Conservation (phyloP, 2,888 invertebrate species). For the Blastobasis lacticolella region DNA sequence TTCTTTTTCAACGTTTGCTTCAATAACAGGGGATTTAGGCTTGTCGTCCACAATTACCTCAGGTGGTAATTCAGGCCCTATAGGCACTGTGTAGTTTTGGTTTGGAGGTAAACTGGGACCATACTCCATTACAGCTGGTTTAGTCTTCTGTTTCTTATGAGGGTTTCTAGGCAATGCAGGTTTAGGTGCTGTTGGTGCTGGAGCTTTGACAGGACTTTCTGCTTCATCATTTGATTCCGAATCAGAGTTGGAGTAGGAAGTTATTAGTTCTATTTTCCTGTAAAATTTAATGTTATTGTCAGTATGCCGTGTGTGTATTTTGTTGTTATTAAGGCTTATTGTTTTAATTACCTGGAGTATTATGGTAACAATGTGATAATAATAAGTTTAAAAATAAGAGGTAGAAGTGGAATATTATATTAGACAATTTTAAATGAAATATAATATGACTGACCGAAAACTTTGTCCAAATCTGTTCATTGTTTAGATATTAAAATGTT, state of each 20-base stretch:
- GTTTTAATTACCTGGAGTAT: no score
- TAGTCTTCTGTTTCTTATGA: conserved; percentile 30
- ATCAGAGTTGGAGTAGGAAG: conserved; percentile 70
- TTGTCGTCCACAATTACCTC: conserved; percentile 19
- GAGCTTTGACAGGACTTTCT: conserved; percentile 30
- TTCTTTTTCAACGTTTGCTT: conserved; percentile 16
- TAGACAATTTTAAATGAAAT: no score
- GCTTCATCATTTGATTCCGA: conserved; percentile 69
- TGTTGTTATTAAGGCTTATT: no score
- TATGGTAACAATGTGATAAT: no score
- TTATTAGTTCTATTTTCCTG: conserved; percentile 75
- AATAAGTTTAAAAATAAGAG: no score
- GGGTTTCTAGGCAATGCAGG: conserved; percentile 18
- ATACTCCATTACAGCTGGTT: conserved; percentile 31
- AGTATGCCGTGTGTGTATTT: no score
- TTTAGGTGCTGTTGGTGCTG: conserved; percentile 6
- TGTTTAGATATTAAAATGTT: no score
- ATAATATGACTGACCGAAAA: no score
- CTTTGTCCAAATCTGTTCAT: no score
- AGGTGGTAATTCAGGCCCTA: conserved; percentile 57
- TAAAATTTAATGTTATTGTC: conserved; percentile 12
- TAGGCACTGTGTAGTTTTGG: conserved; percentile 46
- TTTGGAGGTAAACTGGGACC: conserved; percentile 52
- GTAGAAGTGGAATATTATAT: no score
- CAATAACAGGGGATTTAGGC: conserved; percentile 18